Percentiles rank a stretch among this genome's conserved stretches.
phyloP scores from a whole-genome alignment of 2,113 vertebrate species.

The Corythaeola cristata region DNA sequence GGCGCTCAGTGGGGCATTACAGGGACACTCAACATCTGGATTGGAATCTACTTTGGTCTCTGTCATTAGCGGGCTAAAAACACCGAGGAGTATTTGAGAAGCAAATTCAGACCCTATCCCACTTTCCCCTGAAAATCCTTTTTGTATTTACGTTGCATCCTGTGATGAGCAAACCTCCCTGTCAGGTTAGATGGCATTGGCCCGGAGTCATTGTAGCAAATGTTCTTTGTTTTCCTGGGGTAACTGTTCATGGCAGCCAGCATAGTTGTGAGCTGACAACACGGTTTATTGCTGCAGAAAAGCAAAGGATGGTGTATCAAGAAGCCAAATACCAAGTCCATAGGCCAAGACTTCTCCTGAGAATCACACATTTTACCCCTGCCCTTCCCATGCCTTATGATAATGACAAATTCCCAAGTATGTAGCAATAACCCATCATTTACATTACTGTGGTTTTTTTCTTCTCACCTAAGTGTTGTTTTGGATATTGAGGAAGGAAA shows the following conservation, averaged over 20 bases:
- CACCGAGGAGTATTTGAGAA: background rate
- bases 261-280: background rate
- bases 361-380: background rate
- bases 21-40: background rate
- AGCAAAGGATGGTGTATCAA: background rate
- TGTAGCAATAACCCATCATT: slow-evolving; percentile 42
- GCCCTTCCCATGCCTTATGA: background rate
- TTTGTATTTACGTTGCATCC: background rate
- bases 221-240: background rate
- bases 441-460: background rate
- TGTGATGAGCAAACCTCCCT: background rate
- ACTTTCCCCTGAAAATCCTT: background rate
- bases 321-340: background rate
- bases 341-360: background rate
- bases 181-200: background rate
- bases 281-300: background rate
- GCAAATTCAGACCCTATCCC: background rate
- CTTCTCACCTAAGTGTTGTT: background rate
- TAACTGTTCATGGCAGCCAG: background rate
- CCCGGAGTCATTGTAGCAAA: background rate
- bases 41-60: background rate
- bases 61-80: background rate
- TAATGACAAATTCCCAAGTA: background rate
- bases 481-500: background rate
- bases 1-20: background rate